Base-by-base conservation (phyloP, 1,140 invertebrate species). In the Glossosoma conforme region DNA sequence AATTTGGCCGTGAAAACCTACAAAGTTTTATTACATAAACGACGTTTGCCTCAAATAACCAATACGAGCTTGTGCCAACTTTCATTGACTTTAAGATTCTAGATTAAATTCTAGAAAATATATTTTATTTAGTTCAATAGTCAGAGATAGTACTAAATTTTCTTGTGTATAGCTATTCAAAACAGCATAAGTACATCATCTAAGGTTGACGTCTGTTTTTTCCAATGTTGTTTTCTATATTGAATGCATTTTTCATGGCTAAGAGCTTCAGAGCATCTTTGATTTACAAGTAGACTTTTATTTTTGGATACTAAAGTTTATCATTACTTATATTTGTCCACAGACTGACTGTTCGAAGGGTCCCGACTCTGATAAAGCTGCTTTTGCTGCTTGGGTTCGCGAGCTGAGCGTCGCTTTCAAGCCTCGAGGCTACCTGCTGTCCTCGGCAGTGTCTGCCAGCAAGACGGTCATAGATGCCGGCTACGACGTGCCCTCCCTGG, bases 391-490 rank as follows among this genome's bases (percentile, higher is more conserved):
- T 13, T 77, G 87, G 37, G 76, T 91, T 0, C 70, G 70, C 44
- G 91, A 93, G 65, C 62, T 96, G 0, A 85, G 82, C 25, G 76
- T 75, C 17, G 83, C 81, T 3, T 87, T 95, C 44, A 80, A 74
- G 60, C 85, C 82, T 1, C 82, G 75, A 60, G 87, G 85, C 15
- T 67, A 89, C 3, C 66, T 93, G 0, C 67, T 94, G 3, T 89
- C 88, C 2, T 78, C 90, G 0, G 91, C 90, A 0, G 90, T 93
- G 0, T 91, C 89, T 0, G 89, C 90, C 0, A 93, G 85, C 62
- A 93, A 93, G 70, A 85, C 80, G 59, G 87, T 93, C 1, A 87
- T 93, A 35, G 89, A 93, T 65, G 82, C 79, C 2, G 91, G 88
- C 1, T 93, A 93, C 56, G 86, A 92, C 58, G 87, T 93, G 1